A percentile compares a stretch with the other conserved stretches of the same genome.
phyloP scores from a whole-genome alignment of 2,888 invertebrate species.

The Argyresthia albistria region DNA sequence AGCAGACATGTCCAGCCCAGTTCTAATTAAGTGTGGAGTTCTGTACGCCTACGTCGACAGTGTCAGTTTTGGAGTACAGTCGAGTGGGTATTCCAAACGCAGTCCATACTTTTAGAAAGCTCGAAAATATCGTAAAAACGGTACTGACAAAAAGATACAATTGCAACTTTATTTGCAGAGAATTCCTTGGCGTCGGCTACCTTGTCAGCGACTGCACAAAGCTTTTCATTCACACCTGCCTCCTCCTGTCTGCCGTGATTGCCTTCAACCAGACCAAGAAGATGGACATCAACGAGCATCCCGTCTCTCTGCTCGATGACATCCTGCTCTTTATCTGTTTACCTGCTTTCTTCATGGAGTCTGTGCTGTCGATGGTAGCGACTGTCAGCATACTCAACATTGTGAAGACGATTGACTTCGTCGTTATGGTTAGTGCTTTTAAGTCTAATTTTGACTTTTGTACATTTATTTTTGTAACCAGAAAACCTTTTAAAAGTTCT shows the following conservation, averaged over 20 bases:
- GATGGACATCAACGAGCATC: slow-evolving; percentile 76
- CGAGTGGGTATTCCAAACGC: too few species aligned
- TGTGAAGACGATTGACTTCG: slow-evolving; percentile 61
- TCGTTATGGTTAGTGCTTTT: slow-evolving; percentile 63
- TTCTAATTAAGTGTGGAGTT: too few species aligned
- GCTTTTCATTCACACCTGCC: slow-evolving; percentile 62
- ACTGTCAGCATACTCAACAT: slow-evolving; percentile 67
- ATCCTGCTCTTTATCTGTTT: slow-evolving; percentile 79
- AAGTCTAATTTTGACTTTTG: too few species aligned
- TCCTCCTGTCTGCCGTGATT: slow-evolving; percentile 72
- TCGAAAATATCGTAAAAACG: too few species aligned
- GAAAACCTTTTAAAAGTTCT: too few species aligned
- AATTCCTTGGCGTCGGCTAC: slow-evolving; percentile 58
- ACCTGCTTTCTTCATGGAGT: slow-evolving; percentile 81
- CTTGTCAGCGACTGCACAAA: slow-evolving; percentile 65
- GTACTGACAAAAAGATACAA: not conserved
- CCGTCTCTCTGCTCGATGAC: slow-evolving; percentile 78
- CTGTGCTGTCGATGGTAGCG: slow-evolving; percentile 78
- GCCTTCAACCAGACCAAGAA: slow-evolving; percentile 76
- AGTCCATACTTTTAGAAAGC: too few species aligned
- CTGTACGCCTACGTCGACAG: too few species aligned
- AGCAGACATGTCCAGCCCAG: too few species aligned
- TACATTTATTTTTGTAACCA: too few species aligned
- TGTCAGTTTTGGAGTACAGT: too few species aligned
- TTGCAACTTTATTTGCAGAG: slow-evolving; percentile 37